A percentile compares a stretch with the other conserved stretches of the same genome.
phyloP scores from a whole-genome alignment of 2,888 invertebrate genomes.

The Drosophila falleni region DNA sequence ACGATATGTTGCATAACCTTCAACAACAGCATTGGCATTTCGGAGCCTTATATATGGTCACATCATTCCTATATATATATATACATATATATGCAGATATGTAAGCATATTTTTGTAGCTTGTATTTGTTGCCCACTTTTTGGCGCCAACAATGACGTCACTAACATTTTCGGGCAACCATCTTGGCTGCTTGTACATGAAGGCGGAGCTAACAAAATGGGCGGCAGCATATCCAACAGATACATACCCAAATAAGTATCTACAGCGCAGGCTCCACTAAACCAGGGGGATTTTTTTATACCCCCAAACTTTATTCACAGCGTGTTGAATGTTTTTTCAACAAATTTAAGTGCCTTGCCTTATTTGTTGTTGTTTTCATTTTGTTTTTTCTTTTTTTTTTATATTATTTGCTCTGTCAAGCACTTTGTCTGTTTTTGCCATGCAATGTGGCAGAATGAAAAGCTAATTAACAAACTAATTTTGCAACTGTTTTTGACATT shows the following conservation, averaged over 20 bases:
- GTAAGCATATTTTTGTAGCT: slow-evolving; percentile 8
- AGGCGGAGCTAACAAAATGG: slow-evolving; percentile 67
- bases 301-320: background rate
- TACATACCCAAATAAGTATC: slow-evolving; percentile 49
- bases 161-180: slow-evolving; percentile 66
- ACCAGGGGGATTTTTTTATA: background rate
- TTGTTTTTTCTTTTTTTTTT: background rate
- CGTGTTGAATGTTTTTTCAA: slow-evolving; percentile 21
- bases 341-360: slow-evolving; percentile 40
- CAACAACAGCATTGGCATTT: slow-evolving; percentile 62
- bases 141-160: slow-evolving; percentile 67
- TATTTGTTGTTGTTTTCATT: slow-evolving; percentile 28
- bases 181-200: slow-evolving; percentile 54
- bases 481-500: slow-evolving; percentile 75
- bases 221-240: slow-evolving; percentile 62
- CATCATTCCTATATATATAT: slow-evolving; percentile 28
- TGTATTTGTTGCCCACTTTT: slow-evolving; percentile 27
- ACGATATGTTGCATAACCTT: slow-evolving; percentile 68
- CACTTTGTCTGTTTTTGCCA: slow-evolving; percentile 57
- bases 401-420: slow-evolving; percentile 1
- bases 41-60: slow-evolving; percentile 29
- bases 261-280: slow-evolving; percentile 52
- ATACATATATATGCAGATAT: slow-evolving; percentile 36
- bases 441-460: slow-evolving; percentile 69
- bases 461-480: slow-evolving; percentile 81